These are phyloP conservation scores for Actenoides hombroni DNA, from an alignment of 2,113 vertebrate genomes.

Conservation along the genomic window DNA sequence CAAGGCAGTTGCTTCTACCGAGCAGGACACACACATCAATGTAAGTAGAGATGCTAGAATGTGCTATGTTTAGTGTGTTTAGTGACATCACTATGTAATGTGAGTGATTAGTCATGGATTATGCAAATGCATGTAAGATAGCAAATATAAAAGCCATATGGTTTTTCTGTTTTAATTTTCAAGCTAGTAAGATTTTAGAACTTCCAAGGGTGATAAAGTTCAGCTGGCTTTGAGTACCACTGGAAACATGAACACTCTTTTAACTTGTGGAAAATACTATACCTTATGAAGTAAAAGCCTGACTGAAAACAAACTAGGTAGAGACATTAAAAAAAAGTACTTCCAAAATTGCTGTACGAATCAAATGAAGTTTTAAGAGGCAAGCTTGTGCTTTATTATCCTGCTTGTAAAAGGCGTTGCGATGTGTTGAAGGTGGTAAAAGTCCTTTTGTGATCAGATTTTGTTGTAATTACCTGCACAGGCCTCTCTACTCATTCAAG, in stretches of 20 bases:
- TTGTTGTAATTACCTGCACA: background rate
- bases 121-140: background rate
- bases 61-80: background rate
- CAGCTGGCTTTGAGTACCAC: background rate
- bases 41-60: background rate
- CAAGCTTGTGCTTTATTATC: background rate
- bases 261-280: background rate
- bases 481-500: background rate
- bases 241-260: background rate
- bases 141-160: background rate
- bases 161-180: background rate
- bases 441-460: background rate
- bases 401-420: background rate
- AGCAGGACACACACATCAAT: background rate
- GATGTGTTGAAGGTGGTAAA: background rate
- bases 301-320: background rate
- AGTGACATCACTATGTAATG: background rate
- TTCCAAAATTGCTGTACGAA: background rate
- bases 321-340: background rate
- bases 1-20: background rate
- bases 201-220: background rate
- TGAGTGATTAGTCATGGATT: background rate
- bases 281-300: background rate
- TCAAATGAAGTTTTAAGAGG: background rate
- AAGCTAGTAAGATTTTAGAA: background rate